Percentiles rank a stretch among this genome's conserved stretches.
phyloP scores from a whole-genome alignment of 64 coral and sea anemone genomes.

The Actinia equina region DNA sequence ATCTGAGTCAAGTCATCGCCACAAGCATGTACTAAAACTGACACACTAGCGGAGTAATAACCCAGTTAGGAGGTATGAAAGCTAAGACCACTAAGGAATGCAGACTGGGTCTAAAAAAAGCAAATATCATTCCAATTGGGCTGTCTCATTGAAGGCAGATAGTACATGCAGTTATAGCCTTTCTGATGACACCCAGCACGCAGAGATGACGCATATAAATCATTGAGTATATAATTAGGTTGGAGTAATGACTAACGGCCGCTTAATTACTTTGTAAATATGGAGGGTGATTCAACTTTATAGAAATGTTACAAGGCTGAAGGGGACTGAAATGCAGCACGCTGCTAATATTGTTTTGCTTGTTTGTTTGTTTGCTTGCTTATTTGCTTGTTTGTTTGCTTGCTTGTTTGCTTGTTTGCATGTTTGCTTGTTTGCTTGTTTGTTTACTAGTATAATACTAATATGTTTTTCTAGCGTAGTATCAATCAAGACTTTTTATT shows the following conservation, averaged over 20 bases:
- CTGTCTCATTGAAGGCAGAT: background rate
- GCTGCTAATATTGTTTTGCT: too few relatives aligned
- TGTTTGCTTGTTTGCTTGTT: too few relatives aligned
- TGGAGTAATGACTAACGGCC: background rate
- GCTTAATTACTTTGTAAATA: background rate
- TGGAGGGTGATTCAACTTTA: background rate
- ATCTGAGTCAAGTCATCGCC: background rate
- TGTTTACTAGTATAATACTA: too few relatives aligned
- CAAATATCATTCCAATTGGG: background rate
- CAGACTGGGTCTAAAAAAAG: conserved; percentile 4
- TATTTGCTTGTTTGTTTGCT: too few relatives aligned
- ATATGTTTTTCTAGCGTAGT: too few relatives aligned
- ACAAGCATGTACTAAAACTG: too few relatives aligned
- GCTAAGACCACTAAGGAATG: background rate
- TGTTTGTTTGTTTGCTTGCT: too few relatives aligned
- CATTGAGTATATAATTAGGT: background rate
- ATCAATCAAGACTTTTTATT: too few relatives aligned
- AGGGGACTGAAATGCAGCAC: background rate
- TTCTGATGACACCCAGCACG: background rate
- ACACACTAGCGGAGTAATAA: too few relatives aligned
- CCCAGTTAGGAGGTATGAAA: background rate
- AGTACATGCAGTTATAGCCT: background rate
- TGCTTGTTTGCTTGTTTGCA: too few relatives aligned
- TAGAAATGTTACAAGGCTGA: background rate
- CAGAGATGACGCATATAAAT: background rate